Percentiles rank a stretch among this genome's conserved stretches.
Conservation (phyloP, 2,888 invertebrate species). For the Amphipyra tragopoginis region DNA sequence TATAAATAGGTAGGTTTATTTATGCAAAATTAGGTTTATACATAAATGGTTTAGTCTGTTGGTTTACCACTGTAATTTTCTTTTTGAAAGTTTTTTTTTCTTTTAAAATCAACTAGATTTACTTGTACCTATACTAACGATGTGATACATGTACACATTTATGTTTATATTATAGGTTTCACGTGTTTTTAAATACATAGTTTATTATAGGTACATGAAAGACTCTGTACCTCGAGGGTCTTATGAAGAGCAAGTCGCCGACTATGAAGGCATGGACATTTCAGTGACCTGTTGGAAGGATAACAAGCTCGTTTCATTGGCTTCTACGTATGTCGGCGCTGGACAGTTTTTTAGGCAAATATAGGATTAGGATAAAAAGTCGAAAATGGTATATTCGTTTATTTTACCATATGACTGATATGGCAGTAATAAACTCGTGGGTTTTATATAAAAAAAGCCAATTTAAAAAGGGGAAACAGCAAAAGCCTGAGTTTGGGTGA, state of each 20-base stretch:
- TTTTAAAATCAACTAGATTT: too few relatives aligned
- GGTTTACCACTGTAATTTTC: too few relatives aligned
- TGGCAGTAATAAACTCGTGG: not conserved
- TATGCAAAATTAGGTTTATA: too few relatives aligned
- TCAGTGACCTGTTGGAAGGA: constrained; percentile 11
- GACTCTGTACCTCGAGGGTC: constrained; percentile 7
- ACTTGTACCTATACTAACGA: too few relatives aligned
- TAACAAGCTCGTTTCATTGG: constrained; percentile 6
- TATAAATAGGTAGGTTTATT: too few relatives aligned
- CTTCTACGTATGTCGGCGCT: constrained; percentile 5
- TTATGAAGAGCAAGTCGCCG: constrained; percentile 7
- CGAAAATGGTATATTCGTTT: constrained; percentile 11
- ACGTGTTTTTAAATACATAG: too few relatives aligned
- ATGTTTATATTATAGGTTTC: too few relatives aligned
- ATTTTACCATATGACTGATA: constrained; percentile 4
- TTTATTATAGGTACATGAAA: too few relatives aligned
- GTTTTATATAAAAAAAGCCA: not conserved
- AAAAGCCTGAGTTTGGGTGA: constrained; percentile 5
- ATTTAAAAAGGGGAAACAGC: not conserved
- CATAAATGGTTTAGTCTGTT: too few relatives aligned
- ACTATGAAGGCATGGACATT: constrained; percentile 8
- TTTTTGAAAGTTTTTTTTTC: too few relatives aligned
- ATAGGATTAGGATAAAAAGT: constrained; percentile 6
- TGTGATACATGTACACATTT: too few relatives aligned
- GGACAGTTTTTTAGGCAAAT: constrained; percentile 8